Percentiles rank a stretch among this genome's conserved stretches.
phyloP scores from a whole-genome alignment of 2,113 vertebrate genomes.

The Numida meleagris region DNA sequence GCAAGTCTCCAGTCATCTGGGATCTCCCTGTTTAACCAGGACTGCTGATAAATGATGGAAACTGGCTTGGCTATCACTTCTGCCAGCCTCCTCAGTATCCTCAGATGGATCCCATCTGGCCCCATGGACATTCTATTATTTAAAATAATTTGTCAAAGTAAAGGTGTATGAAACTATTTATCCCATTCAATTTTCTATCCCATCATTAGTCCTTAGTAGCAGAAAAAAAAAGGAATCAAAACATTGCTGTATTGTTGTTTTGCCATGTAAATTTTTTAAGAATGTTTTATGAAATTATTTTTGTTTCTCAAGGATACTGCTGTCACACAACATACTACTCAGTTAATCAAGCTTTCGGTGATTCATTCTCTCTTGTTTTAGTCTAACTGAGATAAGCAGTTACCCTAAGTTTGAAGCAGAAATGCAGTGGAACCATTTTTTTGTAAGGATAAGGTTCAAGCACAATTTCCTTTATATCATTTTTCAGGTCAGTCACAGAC shows the following conservation, averaged over 20 bases:
- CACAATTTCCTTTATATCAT: not conserved
- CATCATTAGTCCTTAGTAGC: not conserved
- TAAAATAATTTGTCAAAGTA: not conserved
- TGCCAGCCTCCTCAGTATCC: no score
- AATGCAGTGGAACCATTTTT: not conserved
- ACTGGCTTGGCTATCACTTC: no score
- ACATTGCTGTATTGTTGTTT: not conserved
- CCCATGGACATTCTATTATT: not conserved
- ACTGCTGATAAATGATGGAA: no score
- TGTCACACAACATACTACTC: no score
- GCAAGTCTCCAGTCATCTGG: no score
- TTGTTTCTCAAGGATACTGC: not conserved
- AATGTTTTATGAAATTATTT: not conserved
- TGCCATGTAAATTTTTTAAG: not conserved
- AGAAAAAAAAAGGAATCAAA: not conserved
- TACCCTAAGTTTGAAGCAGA: not conserved
- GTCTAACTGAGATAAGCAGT: not conserved
- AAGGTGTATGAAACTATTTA: not conserved
- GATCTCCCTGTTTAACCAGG: no score
- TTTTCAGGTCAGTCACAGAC: not conserved
- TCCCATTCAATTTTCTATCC: not conserved
- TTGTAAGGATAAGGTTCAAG: not conserved
- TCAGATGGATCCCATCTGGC: no score
- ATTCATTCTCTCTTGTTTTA: not conserved
- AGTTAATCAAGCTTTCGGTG: not conserved